Percentiles rank a stretch among this genome's conserved stretches.
These are phyloP conservation scores for Mesorhabditis sp. DNA, from an alignment of 2,888 invertebrate species.

Conservation along the genomic window DNA sequence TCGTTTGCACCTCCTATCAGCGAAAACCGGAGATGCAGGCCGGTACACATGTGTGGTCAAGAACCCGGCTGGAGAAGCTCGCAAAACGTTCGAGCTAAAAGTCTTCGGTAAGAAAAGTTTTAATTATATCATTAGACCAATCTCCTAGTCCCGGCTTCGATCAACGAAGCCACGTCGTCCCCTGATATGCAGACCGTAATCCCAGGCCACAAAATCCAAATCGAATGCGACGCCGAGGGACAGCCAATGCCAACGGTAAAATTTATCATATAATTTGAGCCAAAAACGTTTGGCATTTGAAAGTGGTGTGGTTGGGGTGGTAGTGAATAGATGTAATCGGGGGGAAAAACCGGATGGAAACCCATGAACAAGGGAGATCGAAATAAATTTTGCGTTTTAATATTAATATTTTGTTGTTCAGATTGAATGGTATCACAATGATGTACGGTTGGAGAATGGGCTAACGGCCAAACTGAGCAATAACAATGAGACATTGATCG, in stretches of 20 bases:
- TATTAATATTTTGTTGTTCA: slow-evolving; percentile 11
- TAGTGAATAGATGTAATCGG: too few species aligned
- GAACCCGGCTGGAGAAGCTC: slow-evolving; percentile 49
- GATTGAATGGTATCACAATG: slow-evolving; percentile 31
- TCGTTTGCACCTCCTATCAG: slow-evolving; percentile 40
- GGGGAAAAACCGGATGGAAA: neutral
- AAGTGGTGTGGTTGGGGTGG: too few species aligned
- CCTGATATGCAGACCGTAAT: slow-evolving; percentile 32
- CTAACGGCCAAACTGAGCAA: slow-evolving; percentile 12
- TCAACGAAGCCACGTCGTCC: slow-evolving; percentile 47
- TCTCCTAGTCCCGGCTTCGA: slow-evolving; percentile 39
- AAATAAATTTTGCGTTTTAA: neutral
- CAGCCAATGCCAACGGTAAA: slow-evolving; percentile 60
- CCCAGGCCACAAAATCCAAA: slow-evolving; percentile 42
- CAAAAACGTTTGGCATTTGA: neutral
- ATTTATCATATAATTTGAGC: slow-evolving; percentile 2
- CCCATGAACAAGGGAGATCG: neutral
- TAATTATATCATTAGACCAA: slow-evolving; percentile 8
- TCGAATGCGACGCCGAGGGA: slow-evolving; percentile 59
- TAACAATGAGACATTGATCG: slow-evolving; percentile 22
- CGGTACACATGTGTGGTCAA: slow-evolving; percentile 41
- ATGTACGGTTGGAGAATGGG: slow-evolving; percentile 12
- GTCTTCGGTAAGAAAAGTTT: slow-evolving; percentile 30
- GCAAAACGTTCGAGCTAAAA: slow-evolving; percentile 47
- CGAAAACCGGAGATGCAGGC: slow-evolving; percentile 35